Percentiles rank a stretch among this genome's conserved stretches.
Conservation (phyloP, 1,140 invertebrate species). For the Argopecten irradians region DNA sequence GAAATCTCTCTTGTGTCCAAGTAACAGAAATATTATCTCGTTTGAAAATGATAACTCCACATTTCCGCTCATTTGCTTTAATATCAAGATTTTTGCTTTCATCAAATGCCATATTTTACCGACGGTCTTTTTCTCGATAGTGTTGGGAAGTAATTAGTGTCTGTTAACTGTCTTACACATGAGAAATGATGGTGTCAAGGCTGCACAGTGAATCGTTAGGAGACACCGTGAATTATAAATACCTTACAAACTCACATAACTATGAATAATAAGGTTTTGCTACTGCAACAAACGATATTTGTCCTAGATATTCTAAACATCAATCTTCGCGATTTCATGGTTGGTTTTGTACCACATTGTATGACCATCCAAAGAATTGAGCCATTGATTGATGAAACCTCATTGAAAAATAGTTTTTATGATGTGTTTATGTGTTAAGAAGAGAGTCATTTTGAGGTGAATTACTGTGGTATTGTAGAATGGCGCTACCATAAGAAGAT, state of each 20-base stretch:
- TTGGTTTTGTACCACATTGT: too few relatives aligned
- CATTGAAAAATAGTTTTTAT: too few relatives aligned
- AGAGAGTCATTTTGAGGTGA: too few relatives aligned
- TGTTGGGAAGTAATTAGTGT: not conserved
- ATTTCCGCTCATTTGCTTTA: not conserved
- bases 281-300: not conserved
- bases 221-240: not conserved
- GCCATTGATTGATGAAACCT: too few relatives aligned
- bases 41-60: not conserved
- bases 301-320: not conserved
- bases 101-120: slow-evolving; percentile 13
- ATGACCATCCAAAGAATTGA: too few relatives aligned
- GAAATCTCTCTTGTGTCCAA: too few relatives aligned
- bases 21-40: too few relatives aligned
- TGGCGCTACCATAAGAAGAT: too few relatives aligned
- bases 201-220: not conserved
- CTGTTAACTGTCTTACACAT: not conserved
- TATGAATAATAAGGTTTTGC: not conserved
- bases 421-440: too few relatives aligned
- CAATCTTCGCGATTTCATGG: too few relatives aligned
- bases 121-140: not conserved
- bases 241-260: not conserved
- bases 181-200: not conserved
- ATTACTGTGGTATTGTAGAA: too few relatives aligned
- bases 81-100: not conserved